Base-by-base conservation (phyloP, 2,113 vertebrate genomes). In the Neotragus moschatus region DNA sequence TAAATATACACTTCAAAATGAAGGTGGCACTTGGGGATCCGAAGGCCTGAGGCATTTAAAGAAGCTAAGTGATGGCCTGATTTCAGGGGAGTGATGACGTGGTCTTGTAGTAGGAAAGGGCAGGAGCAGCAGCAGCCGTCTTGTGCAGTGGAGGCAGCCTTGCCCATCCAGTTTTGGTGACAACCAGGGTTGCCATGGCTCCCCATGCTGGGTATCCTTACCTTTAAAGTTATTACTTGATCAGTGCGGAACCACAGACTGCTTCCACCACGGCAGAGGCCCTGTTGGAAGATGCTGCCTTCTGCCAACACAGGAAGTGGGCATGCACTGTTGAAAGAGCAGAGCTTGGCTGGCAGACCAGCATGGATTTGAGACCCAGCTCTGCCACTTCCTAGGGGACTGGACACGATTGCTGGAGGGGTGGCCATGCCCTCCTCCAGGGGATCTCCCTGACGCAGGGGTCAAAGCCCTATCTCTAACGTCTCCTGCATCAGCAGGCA, bases 101-200 rank as follows among this genome's bases (percentile, higher is more conserved):
- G 3, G 21, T 17, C 66, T 43, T 77, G 21, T 19, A 30, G 26
- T 0, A 16, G 56, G 91, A 58, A 36, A 21, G 10, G 28, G 7
- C 51, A 49, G 90, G 49, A 47, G 21, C 45, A 49, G 63, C 3
- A n/a, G 91, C 1, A 2, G 12, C 17, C 0, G 11, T 51, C 23
- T 21, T 79, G 5, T 51, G 79, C 33, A 23, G 49, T 23, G 33
- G 75, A 87, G 51, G 14, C 5, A 79, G 43, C 2, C 4, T 19
- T 1, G 8, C 19, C 36, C 1, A 1, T 33, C 36, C 10, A 77
- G 23, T 0, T 1, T 6, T 19, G 7, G 26, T 0, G 1, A 79
- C 45, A 79, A 3, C 5, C 15, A 53, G n/a, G 13, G 6, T 17
- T 16, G 53, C 61, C 49, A 6, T 3, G 7, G 28, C n/a, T 3